A percentile compares a stretch with the other conserved stretches of the same genome.
phyloP scores from a whole-genome alignment of 2,113 vertebrate genomes.

The Trichechus manatus region DNA sequence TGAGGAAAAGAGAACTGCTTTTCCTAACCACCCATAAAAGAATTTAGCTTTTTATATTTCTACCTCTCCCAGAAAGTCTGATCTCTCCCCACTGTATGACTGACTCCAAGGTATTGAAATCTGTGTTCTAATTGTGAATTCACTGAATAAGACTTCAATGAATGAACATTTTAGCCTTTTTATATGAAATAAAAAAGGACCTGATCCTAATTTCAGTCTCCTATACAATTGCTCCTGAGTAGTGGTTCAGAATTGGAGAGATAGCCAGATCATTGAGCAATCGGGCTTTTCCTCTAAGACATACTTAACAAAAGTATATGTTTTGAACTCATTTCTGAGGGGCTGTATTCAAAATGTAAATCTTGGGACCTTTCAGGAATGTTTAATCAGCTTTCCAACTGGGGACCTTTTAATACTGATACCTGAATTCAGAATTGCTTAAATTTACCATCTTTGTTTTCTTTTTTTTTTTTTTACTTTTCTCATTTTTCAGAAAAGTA shows the following conservation, averaged over 20 bases:
- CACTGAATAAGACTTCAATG: conserved; percentile 64
- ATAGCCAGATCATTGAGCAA: neutral
- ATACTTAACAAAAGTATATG: conserved; percentile 49
- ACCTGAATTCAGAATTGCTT: conserved; percentile 77
- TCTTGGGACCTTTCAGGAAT: conserved; percentile 71
- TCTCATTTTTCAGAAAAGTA: conserved; percentile 63
- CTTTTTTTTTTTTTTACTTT: conserved; percentile 57
- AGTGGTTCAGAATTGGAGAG: neutral
- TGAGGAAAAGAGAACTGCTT: conserved; percentile 69
- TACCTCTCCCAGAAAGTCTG: conserved; percentile 31
- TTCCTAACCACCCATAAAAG: conserved; percentile 50
- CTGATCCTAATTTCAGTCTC: conserved; percentile 66
- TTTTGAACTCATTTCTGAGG: conserved; percentile 59
- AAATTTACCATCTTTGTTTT: conserved; percentile 70
- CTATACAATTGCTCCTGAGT: conserved; percentile 54
- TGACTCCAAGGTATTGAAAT: conserved; percentile 48
- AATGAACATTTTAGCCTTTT: conserved; percentile 61
- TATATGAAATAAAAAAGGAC: conserved; percentile 67
- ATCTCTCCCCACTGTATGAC: neutral
- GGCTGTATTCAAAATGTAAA: conserved; percentile 62
- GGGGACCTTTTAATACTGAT: conserved; percentile 68
- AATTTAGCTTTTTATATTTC: conserved; percentile 52
- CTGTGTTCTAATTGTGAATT: conserved; percentile 53
- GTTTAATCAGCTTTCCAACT: conserved; percentile 80
- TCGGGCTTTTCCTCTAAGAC: conserved; percentile 23